Percentiles rank a stretch among this genome's conserved stretches.
Evolutionary conservation across 2,888 invertebrate genomes (phyloP).

Genomic region (Elysia crispata): DNA sequence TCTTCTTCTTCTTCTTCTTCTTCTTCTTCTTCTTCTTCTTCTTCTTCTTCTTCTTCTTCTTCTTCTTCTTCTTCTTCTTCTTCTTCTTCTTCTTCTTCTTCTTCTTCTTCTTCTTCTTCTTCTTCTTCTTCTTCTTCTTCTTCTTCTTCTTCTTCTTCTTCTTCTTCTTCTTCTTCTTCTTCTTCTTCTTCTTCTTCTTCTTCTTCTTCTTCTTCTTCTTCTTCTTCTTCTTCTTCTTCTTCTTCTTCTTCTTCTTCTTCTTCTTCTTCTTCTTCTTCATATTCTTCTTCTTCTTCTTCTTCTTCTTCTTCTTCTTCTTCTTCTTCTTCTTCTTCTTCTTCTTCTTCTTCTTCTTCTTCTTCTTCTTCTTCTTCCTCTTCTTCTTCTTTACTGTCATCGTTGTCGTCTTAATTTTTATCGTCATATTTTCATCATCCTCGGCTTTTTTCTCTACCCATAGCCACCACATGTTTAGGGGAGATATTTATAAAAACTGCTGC

Average conservation of each 20-base stretch:
- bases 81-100: not conserved
- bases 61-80: not conserved
- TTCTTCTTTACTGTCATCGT: not conserved
- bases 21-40: constrained; percentile 1
- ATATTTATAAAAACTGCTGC: too few relatives aligned
- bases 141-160: too few relatives aligned
- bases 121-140: not conserved
- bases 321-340: constrained; percentile 1
- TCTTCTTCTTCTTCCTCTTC: not conserved
- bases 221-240: not conserved
- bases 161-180: too few relatives aligned
- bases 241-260: not conserved
- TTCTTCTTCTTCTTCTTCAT: too few relatives aligned
- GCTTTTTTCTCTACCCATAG: too few relatives aligned
- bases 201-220: not conserved
- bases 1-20: not conserved
- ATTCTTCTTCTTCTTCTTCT: too few relatives aligned
- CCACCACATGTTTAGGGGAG: too few relatives aligned
- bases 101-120: not conserved
- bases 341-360: not conserved
- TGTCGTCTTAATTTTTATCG: not conserved
- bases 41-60: not conserved
- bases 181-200: too few relatives aligned
- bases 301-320: not conserved
- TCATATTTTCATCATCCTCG: not conserved